These are phyloP conservation scores for Agrotis ipsilon DNA, from an alignment of 2,888 invertebrate genomes.

Conservation along the genomic window DNA sequence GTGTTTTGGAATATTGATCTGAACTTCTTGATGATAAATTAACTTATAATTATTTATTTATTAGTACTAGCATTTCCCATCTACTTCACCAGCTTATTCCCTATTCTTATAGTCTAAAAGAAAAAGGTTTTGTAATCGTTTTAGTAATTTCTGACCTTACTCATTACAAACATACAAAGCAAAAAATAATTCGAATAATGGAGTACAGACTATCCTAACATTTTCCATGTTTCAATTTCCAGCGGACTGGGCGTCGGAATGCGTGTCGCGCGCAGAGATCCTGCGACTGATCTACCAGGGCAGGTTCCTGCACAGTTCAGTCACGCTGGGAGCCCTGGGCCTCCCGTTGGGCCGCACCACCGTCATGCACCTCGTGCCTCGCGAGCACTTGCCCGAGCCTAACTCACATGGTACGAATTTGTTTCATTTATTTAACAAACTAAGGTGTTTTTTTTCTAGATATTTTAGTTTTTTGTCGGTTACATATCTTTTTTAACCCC, in stretches of 20 bases:
- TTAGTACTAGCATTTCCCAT: no score
- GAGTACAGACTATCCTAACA: slow-evolving; percentile 11
- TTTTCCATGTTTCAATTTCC: slow-evolving; percentile 66
- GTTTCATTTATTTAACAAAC: not conserved
- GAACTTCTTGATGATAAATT: no score
- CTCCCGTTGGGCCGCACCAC: slow-evolving; percentile 99
- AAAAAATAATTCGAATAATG: no score
- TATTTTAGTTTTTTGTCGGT: no score
- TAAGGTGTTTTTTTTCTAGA: not conserved
- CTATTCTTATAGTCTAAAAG: no score
- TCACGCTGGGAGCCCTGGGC: slow-evolving; percentile 99
- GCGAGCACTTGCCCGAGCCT: slow-evolving; percentile 99
- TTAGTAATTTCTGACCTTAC: no score
- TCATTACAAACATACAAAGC: no score
- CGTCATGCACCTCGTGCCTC: slow-evolving; percentile 99
- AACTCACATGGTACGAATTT: slow-evolving; percentile 96
- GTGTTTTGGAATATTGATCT: no score
- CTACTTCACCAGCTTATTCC: no score
- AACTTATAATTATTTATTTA: no score
- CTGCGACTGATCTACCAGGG: slow-evolving; percentile 99
- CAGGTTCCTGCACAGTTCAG: slow-evolving; percentile 99
- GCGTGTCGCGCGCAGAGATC: slow-evolving; percentile 99
- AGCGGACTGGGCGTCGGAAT: slow-evolving; percentile 99
- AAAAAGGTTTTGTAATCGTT: no score
- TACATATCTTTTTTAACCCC: no score